These are phyloP conservation scores for Oncorhynchus mykiss DNA, from an alignment of 2,113 vertebrate species.

Conservation along the genomic window DNA sequence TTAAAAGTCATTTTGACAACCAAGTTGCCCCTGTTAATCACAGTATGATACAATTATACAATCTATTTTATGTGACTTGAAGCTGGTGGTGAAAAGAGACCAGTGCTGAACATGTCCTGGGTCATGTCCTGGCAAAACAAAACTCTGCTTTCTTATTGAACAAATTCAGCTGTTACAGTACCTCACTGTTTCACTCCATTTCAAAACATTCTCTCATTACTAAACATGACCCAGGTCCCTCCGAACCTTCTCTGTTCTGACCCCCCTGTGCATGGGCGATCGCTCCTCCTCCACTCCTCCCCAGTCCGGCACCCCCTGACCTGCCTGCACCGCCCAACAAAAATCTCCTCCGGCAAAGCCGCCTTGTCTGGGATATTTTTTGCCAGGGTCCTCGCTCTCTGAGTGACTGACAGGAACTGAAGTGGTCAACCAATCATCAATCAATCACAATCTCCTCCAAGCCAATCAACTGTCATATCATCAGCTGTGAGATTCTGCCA, in stretches of 20 bases:
- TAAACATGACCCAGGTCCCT: background rate
- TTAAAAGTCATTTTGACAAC: background rate
- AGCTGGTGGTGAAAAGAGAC: background rate
- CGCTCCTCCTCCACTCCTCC: slow-evolving; percentile 35
- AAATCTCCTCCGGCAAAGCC: slow-evolving; percentile 39
- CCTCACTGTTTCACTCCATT: no score
- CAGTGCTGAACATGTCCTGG: background rate
- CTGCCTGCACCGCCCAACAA: slow-evolving; percentile 31
- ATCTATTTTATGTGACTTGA: background rate
- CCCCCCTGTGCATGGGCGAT: slow-evolving; percentile 37
- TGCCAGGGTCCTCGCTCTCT: slow-evolving; percentile 18
- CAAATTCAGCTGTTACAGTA: no score
- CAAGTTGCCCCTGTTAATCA: background rate
- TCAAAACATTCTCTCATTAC: no score
- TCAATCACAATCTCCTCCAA: slow-evolving; percentile 32
- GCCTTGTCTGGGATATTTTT: slow-evolving; percentile 40
- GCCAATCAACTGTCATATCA: slow-evolving; percentile 51
- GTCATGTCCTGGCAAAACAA: no score
- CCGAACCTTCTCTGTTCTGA: background rate
- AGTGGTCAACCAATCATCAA: slow-evolving; percentile 10
- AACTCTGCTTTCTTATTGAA: no score
- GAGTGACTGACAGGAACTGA: slow-evolving; percentile 29
- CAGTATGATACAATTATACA: background rate
- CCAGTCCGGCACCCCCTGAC: slow-evolving; percentile 36
- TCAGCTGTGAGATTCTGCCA: slow-evolving; percentile 54